Percentiles rank a stretch among this genome's conserved stretches.
These are phyloP conservation scores for Sphaerodactylus townsendi DNA, from an alignment of 2,113 vertebrate species.

Conservation along the genomic window DNA sequence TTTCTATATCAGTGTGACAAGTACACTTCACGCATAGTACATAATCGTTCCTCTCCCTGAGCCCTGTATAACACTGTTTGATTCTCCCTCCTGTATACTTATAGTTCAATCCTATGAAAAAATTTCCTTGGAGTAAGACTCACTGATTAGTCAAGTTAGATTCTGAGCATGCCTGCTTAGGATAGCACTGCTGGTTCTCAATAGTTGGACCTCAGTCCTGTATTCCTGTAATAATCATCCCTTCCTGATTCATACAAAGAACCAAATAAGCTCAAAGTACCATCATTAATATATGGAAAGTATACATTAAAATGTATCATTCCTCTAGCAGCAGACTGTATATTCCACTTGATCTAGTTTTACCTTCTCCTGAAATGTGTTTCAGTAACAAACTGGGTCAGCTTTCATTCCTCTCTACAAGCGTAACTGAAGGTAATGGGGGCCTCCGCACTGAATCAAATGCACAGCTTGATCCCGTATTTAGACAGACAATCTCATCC, in stretches of 20 bases:
- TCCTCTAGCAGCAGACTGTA: background rate
- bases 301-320: background rate
- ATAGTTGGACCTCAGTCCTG: background rate
- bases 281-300: background rate
- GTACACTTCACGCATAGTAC: too few relatives aligned
- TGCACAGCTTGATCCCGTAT: conserved; percentile 40
- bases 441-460: conserved; percentile 54
- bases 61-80: too few relatives aligned
- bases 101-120: too few relatives aligned
- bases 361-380: conserved; percentile 25
- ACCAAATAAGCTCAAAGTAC: background rate
- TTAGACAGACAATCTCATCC: conserved; percentile 15
- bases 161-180: too few relatives aligned
- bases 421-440: background rate
- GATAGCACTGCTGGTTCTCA: too few relatives aligned
- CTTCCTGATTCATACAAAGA: background rate
- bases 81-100: background rate
- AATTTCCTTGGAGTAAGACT: too few relatives aligned
- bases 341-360: conserved; percentile 20
- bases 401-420: conserved; percentile 43
- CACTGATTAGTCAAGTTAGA: too few relatives aligned
- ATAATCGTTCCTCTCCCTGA: too few relatives aligned
- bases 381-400: conserved; percentile 54
- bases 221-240: background rate
- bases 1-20: too few relatives aligned